Evolutionary conservation across 1,140 invertebrate species (phyloP), one percentile per base, ranked within the genome.

Genomic region (Orussus abietinus): DNA sequence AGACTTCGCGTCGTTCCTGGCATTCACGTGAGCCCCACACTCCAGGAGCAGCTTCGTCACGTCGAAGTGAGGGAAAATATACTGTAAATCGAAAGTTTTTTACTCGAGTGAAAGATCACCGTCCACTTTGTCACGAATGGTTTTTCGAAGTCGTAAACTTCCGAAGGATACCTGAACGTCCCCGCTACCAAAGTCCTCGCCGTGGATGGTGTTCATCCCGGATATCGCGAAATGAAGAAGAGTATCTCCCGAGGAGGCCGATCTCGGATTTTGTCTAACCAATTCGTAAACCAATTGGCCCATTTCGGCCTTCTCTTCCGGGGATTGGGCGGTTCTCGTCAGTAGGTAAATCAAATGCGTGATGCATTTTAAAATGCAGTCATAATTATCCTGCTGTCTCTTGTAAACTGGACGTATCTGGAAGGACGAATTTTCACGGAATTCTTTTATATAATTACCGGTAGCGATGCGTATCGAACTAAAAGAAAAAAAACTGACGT

Each of bases 191-290:
- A 88, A 84, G 62, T 87, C 86, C 53, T 80, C 83, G 55, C 83
- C 85, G 57, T 83, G 83, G 32, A 92, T 83, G 2, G 85, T 83
- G 69, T 90, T 92, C 28, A 84, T 76, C 45, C 81, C 80, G 3
- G 85, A 89, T 17, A 88, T n/a, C 86, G 45, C 81, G 85, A 33
- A 92, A 72, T 93, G 90, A 15, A 94, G 75, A 26, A 93, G 69
- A 3, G 86, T 82, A 59, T 92, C 88, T 30, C 83, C 82, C 9
- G 80, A 83, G 29, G 74, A 79, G n/a, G 82, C 78, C 49, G 82
- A 85, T 44, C 79, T 76, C 13, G 88, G 79, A 68, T 88, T 82
- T 46, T 77, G 70, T 39, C 65, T 65, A 1, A 85, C 72, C 18
- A 88, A 67, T 36, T 64, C 55, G 14, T 67, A 66, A 0, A 82